Evolutionary conservation across 2,797 vertebrate species (phyloP), one percentile per base, ranked within the genome.

Genomic region (Galagoides demidoff): DNA sequence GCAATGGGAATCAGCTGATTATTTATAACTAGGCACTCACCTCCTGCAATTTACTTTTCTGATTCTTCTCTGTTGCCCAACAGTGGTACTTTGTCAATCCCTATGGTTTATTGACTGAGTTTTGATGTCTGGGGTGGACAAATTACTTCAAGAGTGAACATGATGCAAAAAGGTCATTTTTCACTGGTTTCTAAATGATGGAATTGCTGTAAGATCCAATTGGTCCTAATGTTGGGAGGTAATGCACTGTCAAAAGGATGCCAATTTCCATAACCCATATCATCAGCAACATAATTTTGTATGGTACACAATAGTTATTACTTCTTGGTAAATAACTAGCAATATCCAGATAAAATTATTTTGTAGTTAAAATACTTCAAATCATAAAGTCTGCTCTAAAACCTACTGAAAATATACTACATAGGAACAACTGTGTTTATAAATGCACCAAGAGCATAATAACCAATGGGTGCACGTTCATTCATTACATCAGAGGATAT

Each of bases 21-120:
- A 91, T 96, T 97, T 95, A 97, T 94, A 71, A 61, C 71, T 43
- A 64, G 49, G 87, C 79, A 76, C 64, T 95, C 71, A 68, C 66
- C 86, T 89, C 92, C 94, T 73, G 91, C 76, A 97, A 95, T 68
- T 97, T 85, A 95, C 85, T 96, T 95, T 96, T 96, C 74, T 95
- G 95, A 0, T 96, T 92, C 96, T 89, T 83, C 59, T 88, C 20
- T 86, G 64, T 95, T 95, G 92, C 92, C 76, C 87, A 39, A 73
- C 64, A 43, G 66, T 63, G 95, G 64, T 79, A 90, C 83, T 94
- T 89, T 52, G 76, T 96, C 96, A 89, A 29, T 91, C 78, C 79
- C 85, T 73, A 7, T 77, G 34, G 23, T 92, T 95, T 97, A 95
- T 74, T 74, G 88, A 63, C 92, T 95, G 59, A 85, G 85, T 91